Conservation (phyloP, 2,113 vertebrate genomes). For the Peromyscus leucopus region DNA sequence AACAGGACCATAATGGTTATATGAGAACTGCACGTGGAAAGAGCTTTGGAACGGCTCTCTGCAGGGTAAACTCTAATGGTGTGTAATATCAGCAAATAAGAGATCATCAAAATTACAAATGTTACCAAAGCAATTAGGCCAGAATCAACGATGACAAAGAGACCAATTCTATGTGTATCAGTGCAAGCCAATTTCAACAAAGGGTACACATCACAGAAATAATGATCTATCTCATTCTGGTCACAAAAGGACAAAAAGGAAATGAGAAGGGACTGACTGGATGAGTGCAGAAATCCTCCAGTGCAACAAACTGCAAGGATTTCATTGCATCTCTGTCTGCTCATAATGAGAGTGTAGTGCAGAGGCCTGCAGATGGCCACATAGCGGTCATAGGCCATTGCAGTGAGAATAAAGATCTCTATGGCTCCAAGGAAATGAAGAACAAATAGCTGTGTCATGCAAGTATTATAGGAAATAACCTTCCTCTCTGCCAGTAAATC, state of each 20-base stretch:
- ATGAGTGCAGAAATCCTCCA: conserved; percentile 5
- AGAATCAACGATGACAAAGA: conserved; percentile 47
- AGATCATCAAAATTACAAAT: conserved; percentile 29
- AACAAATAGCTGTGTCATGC: conserved; percentile 37
- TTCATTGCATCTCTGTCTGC: background rate
- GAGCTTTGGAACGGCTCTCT: conserved; percentile 11
- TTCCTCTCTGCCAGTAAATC: background rate
- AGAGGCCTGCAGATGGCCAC: conserved; percentile 71
- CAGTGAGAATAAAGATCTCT: conserved; percentile 42
- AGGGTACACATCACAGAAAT: conserved; percentile 48
- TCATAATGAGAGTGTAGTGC: conserved; percentile 64
- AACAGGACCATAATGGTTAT: background rate
- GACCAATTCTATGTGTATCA: background rate
- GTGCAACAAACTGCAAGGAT: background rate
- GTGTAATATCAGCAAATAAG: conserved; percentile 26
- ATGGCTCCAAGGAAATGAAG: conserved; percentile 57
- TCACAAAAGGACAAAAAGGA: conserved; percentile 5
- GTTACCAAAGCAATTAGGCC: conserved; percentile 10
- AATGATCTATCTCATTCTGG: conserved; percentile 58
- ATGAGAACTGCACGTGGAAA: conserved; percentile 46
- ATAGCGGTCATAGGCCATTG: conserved; percentile 62
- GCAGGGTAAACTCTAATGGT: background rate
- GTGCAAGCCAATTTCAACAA: conserved; percentile 51
- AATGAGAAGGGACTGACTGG: conserved; percentile 13
- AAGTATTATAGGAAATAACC: conserved; percentile 48